phyloP scores from a whole-genome alignment of 1,140 invertebrate species.

The Ganaspis sp. region DNA sequence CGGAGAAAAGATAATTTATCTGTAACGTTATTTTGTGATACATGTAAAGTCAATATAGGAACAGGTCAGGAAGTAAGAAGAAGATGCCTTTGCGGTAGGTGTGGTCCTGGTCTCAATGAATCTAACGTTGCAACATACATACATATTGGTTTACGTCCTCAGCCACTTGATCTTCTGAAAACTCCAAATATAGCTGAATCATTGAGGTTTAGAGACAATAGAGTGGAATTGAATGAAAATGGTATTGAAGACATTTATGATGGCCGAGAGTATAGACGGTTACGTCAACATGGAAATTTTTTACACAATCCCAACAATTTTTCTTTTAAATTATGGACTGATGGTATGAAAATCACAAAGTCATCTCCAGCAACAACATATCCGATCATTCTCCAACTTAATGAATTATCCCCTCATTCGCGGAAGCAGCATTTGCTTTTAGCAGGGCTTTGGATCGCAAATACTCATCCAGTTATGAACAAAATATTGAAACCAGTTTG shows the following conservation, averaged over 20 bases:
- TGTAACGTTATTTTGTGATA: constrained; percentile 25
- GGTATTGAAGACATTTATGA: constrained; percentile 50
- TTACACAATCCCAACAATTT: no score
- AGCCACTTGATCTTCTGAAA: constrained; percentile 40
- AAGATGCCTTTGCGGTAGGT: constrained; percentile 36
- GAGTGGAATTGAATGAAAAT: constrained; percentile 34
- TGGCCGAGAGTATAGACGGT: constrained; percentile 29
- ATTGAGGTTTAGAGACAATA: constrained; percentile 35
- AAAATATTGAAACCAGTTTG: no score
- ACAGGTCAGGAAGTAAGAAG: constrained; percentile 4
- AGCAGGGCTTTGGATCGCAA: no score
- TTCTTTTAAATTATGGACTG: no score
- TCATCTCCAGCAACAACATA: constrained; percentile 38
- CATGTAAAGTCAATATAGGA: constrained; percentile 33
- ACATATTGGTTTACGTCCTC: constrained; percentile 26
- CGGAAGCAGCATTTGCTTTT: no score
- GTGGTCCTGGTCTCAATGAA: constrained; percentile 35
- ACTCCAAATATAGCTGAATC: constrained; percentile 38
- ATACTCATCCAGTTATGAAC: no score
- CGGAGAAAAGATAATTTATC: constrained; percentile 19
- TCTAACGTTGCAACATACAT: neutral
- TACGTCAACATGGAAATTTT: neutral
- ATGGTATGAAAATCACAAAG: no score
- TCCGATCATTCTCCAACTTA: no score
- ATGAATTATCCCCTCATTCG: no score